These are phyloP conservation scores for Apogon talboti DNA, from an alignment of 2,797 vertebrate genomes.

Conservation along the genomic window DNA sequence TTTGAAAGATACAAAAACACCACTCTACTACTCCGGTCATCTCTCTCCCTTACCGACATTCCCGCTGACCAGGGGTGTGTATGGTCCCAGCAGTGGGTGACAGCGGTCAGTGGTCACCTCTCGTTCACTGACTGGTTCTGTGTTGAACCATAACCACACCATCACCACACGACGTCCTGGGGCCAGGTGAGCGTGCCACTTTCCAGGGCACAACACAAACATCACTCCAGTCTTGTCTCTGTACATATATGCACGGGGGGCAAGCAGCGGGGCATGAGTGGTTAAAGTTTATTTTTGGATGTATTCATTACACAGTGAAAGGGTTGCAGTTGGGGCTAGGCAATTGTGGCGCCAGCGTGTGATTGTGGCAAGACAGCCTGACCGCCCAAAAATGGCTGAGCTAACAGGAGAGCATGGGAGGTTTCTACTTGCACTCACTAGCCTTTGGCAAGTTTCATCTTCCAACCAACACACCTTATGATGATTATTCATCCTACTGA, in stretches of 20 bases:
- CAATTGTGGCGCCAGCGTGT: constrained; percentile 91
- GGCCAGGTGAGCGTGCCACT: constrained; percentile 78
- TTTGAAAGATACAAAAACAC: constrained; percentile 57
- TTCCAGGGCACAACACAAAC: constrained; percentile 75
- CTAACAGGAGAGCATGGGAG: constrained; percentile 85
- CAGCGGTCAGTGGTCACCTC: constrained; percentile 72
- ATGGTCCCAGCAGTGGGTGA: constrained; percentile 60
- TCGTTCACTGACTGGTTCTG: constrained; percentile 73
- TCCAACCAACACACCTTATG: constrained; percentile 83
- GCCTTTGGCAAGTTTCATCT: constrained; percentile 57
- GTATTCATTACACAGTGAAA: constrained; percentile 94
- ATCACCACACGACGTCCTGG: constrained; percentile 68
- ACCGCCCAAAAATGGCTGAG: constrained; percentile 95
- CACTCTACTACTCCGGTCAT: constrained; percentile 46
- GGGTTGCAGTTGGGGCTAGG: constrained; percentile 87
- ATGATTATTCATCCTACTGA: constrained; percentile 76
- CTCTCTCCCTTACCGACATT: constrained; percentile 44
- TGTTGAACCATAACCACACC: constrained; percentile 75
- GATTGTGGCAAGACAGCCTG: constrained; percentile 97
- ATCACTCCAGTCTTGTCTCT: constrained; percentile 85
- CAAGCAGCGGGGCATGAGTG: constrained; percentile 77
- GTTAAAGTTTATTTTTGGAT: constrained; percentile 92
- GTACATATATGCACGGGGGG: constrained; percentile 73
- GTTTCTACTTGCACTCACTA: constrained; percentile 78
- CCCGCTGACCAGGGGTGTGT: constrained; percentile 36